A percentile compares a stretch with the other conserved stretches of the same genome.
These are phyloP conservation scores for Spinibarbus caldwelli DNA, from an alignment of 2,797 vertebrate genomes.

Conservation along the genomic window DNA sequence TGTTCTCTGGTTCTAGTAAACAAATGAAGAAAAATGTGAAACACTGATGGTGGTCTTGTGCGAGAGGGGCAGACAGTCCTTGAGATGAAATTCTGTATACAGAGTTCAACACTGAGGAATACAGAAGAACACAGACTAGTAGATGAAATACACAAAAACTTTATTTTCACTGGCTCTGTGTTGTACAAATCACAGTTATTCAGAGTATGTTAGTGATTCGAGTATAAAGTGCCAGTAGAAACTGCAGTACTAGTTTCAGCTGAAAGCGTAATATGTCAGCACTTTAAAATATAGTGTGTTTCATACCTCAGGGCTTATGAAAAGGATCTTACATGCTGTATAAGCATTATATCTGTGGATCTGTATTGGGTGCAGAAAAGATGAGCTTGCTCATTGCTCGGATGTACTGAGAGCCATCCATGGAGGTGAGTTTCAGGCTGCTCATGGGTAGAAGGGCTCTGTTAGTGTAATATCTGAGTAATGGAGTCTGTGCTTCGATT, in stretches of 20 bases:
- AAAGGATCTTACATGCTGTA: too few relatives aligned
- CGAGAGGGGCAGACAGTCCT: background rate
- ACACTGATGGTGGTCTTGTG: background rate
- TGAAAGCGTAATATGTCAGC: background rate
- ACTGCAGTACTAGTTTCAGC: background rate
- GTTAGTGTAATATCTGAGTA: conserved; percentile 84
- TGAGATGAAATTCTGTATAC: conserved; percentile 24
- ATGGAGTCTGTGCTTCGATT: conserved; percentile 78
- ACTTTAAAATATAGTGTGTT: background rate
- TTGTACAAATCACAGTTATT: background rate
- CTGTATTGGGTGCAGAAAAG: conserved; percentile 69
- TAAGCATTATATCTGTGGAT: conserved; percentile 62
- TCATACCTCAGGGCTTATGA: background rate
- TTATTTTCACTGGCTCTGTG: conserved; percentile 7
- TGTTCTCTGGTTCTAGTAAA: conserved; percentile 2
- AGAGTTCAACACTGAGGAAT: conserved; percentile 6
- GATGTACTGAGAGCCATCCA: conserved; percentile 82
- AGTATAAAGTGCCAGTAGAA: background rate
- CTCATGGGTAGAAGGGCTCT: conserved; percentile 77
- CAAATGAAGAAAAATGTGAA: conserved; percentile 9
- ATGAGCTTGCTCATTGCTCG: conserved; percentile 80
- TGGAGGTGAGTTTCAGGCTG: conserved; percentile 75
- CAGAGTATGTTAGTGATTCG: background rate
- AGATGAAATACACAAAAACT: background rate
- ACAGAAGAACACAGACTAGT: background rate